Base-by-base conservation (phyloP, 2,888 invertebrate genomes). In the Erebia aethiops region DNA sequence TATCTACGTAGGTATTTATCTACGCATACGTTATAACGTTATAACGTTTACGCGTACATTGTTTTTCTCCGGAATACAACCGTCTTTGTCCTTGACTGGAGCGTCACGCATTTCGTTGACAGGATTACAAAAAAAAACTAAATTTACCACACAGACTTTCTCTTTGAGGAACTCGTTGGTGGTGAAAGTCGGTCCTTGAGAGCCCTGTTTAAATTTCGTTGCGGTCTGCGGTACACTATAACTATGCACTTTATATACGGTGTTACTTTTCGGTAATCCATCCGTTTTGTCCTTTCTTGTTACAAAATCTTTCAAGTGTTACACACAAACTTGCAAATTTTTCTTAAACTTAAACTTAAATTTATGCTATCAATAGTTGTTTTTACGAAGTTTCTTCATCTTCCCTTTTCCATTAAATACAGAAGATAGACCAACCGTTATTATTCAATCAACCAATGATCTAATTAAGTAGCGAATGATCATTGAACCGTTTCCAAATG, bases 181-280 rank as follows among this genome's bases (percentile, higher is more conserved):
- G 89, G 91, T 89, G 91, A 91, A 91, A 91, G 91, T 88, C 81
- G 75, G 81, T 73, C 78, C 73, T 69, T 77, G 80, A 69, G 66
- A 18, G 52, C 41, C 64, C 54, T 54, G 52, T 41, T 64, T 64
- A 54, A 64, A 64, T 54, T 64, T 64, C 54, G 52, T 64, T 64
- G 64, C 35, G 54, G 54, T 41, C 18, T 54, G 54, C 52, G 64
- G 64, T 54, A 8, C 7, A 52, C 46, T 13, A 26, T 21, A 9
- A 8, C 62, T 49, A 21, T 49, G 49, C 61, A 49, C 62, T 63
- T 51, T 35, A 54, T 54, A 7, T 52, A 64, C 41, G 16, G 41
- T 14, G 41, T 41, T 52, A 35, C 8, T 41, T 41, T 54, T n/a
- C n/a, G n/a, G n/a, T n/a, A n/a, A n/a, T n/a, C n/a, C n/a, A n/a